Percentiles rank a stretch among this genome's conserved stretches.
Evolutionary conservation across 2,113 vertebrate genomes (phyloP).

Genomic region (Sialia sialis): DNA sequence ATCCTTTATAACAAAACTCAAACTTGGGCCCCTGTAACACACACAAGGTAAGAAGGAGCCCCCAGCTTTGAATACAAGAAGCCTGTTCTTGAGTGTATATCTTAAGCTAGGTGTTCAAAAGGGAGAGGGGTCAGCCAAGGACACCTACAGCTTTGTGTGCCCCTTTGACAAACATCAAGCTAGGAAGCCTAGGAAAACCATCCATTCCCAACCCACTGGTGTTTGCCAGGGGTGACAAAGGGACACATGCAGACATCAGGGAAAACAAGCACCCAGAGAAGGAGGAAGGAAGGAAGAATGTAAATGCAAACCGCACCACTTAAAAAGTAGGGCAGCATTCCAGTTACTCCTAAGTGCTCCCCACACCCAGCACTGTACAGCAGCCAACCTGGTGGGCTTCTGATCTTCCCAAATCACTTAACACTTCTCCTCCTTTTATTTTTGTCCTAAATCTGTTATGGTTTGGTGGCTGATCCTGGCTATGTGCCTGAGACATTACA

Average conservation of each 20-base stretch:
- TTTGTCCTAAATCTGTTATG: constrained; percentile 33
- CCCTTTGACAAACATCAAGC: background rate
- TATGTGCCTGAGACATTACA: constrained; percentile 46
- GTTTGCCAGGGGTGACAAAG: constrained; percentile 6
- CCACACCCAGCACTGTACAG: background rate
- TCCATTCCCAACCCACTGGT: background rate
- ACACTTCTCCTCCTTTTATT: constrained; percentile 49
- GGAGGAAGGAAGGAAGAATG: constrained; percentile 18
- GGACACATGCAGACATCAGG: background rate
- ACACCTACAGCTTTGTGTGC: background rate
- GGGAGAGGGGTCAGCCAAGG: background rate
- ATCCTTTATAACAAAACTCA: background rate
- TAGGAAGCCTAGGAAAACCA: background rate
- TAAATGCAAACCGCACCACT: background rate
- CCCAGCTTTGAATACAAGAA: background rate
- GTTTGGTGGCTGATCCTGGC: constrained; percentile 24
- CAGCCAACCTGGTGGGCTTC: constrained; percentile 16
- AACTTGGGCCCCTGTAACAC: background rate
- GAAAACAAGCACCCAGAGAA: background rate
- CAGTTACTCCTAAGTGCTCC: constrained; percentile 31
- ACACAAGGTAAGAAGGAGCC: background rate
- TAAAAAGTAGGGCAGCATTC: background rate
- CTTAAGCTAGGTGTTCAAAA: background rate
- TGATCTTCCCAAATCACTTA: constrained; percentile 46
- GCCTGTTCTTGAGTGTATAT: background rate